Evolutionary conservation across 2,888 invertebrate genomes (phyloP).

Genomic region (Xylota segnis): DNA sequence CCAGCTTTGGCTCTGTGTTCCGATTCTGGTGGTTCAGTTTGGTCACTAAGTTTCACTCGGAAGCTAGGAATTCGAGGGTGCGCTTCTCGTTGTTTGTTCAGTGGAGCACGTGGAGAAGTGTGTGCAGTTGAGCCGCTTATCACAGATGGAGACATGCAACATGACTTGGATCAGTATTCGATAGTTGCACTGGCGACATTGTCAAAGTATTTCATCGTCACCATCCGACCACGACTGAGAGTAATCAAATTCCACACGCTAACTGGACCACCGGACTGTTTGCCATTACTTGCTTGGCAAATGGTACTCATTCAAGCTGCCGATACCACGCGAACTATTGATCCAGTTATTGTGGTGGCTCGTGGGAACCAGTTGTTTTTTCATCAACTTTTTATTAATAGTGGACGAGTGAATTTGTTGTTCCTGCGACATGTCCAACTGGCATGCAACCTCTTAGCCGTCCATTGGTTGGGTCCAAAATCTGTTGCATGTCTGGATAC

Average conservation of each 20-base stretch:
- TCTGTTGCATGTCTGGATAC: slow-evolving; percentile 94
- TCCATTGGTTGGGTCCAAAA: slow-evolving; percentile 93
- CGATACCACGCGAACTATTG: slow-evolving; percentile 88
- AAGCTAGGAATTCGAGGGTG: slow-evolving; percentile 95
- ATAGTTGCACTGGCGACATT: slow-evolving; percentile 97
- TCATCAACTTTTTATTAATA: slow-evolving; percentile 87
- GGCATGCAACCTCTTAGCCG: slow-evolving; percentile 89
- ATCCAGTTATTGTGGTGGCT: slow-evolving; percentile 95
- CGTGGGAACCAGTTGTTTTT: slow-evolving; percentile 93
- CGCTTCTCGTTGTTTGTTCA: slow-evolving; percentile 97
- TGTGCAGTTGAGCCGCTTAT: slow-evolving; percentile 89
- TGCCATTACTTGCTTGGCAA: slow-evolving; percentile 97
- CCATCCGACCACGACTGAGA: slow-evolving; percentile 90
- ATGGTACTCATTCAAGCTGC: slow-evolving; percentile 92
- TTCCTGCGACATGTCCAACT: slow-evolving; percentile 90
- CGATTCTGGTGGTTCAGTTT: slow-evolving; percentile 98
- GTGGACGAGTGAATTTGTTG: slow-evolving; percentile 86
- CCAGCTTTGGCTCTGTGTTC: slow-evolving; percentile 91
- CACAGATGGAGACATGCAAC: slow-evolving; percentile 84
- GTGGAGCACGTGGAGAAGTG: slow-evolving; percentile 98
- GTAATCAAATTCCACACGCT: slow-evolving; percentile 92
- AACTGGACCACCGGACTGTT: slow-evolving; percentile 89
- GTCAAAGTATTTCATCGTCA: slow-evolving; percentile 92
- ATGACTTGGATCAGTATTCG: slow-evolving; percentile 90
- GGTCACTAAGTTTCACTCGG: slow-evolving; percentile 95